These are phyloP conservation scores for Aldrovandia affinis DNA, from an alignment of 2,797 vertebrate species.

Conservation along the genomic window DNA sequence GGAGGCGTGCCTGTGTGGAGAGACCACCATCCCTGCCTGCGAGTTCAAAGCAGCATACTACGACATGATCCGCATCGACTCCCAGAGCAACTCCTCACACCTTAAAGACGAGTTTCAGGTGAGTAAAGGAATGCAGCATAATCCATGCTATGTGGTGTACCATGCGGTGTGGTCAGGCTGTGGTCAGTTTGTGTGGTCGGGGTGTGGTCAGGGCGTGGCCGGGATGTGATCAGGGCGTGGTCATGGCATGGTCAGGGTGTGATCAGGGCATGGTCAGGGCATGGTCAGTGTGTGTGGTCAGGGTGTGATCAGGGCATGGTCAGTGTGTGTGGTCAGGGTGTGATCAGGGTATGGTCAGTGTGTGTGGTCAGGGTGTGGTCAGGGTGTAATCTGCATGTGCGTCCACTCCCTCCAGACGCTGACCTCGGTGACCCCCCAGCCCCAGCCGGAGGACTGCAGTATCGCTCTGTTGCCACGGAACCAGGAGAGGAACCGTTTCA, in stretches of 20 bases:
- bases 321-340: too few relatives aligned
- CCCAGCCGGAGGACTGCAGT: slow-evolving; percentile 98
- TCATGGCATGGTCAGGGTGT: neutral
- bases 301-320: too few relatives aligned
- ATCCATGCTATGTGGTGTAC: too few relatives aligned
- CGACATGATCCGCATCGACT: slow-evolving; percentile 99
- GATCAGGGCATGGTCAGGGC: too few relatives aligned
- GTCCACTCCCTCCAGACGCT: slow-evolving; percentile 77
- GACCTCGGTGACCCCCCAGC: slow-evolving; percentile 97
- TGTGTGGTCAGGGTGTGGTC: neutral
- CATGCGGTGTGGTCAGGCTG: too few relatives aligned
- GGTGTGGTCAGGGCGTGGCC: too few relatives aligned
- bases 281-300: too few relatives aligned
- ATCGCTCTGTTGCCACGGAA: slow-evolving; percentile 97
- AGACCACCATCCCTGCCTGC: slow-evolving; percentile 95
- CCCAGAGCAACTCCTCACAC: slow-evolving; percentile 97
- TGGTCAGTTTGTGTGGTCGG: too few relatives aligned
- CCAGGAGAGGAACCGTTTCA: slow-evolving; percentile 99
- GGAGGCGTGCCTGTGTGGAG: slow-evolving; percentile 98
- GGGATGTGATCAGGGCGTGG: neutral
- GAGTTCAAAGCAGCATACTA: slow-evolving; percentile 98
- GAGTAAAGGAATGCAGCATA: slow-evolving; percentile 36
- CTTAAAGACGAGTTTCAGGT: slow-evolving; percentile 99
- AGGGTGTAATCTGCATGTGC: neutral
- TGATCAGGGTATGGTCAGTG: neutral